Conservation (phyloP, 2,797 vertebrate genomes). For the Lycodopsis pacificus region DNA sequence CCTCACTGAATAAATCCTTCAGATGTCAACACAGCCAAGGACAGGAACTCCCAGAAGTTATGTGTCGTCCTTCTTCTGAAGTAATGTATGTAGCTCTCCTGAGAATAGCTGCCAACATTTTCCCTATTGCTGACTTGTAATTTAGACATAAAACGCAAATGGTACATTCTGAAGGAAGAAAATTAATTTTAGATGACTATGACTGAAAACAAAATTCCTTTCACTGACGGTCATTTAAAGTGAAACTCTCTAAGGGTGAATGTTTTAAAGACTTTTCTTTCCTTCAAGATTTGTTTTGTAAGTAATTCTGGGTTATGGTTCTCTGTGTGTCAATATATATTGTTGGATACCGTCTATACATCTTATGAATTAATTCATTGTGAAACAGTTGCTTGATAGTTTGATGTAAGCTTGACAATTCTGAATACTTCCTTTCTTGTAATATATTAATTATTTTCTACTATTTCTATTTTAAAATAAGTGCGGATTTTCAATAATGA, state of each 20-base stretch:
- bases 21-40: constrained; percentile 70
- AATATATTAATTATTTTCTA: not conserved
- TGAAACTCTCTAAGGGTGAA: not conserved
- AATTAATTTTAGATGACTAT: constrained; percentile 31
- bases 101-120: constrained; percentile 49
- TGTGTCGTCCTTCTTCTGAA: constrained; percentile 47
- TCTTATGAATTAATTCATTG: constrained; percentile 1
- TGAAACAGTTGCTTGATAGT: not conserved
- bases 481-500: not conserved
- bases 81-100: constrained; percentile 43
- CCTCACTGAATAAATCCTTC: constrained; percentile 76
- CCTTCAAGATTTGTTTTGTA: constrained; percentile 7
- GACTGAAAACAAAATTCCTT: constrained; percentile 48
- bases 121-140: constrained; percentile 45
- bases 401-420: not conserved
- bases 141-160: constrained; percentile 54
- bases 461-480: not conserved
- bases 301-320: constrained; percentile 6
- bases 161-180: constrained; percentile 31
- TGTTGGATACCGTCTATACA: not conserved
- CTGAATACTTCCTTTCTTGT: not conserved
- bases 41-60: constrained; percentile 72
- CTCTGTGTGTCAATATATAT: not conserved
- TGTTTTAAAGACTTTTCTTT: not conserved
- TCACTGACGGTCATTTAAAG: constrained; percentile 17